These are phyloP conservation scores for Otus sunia DNA, from an alignment of 2,113 vertebrate species.

Conservation along the genomic window DNA sequence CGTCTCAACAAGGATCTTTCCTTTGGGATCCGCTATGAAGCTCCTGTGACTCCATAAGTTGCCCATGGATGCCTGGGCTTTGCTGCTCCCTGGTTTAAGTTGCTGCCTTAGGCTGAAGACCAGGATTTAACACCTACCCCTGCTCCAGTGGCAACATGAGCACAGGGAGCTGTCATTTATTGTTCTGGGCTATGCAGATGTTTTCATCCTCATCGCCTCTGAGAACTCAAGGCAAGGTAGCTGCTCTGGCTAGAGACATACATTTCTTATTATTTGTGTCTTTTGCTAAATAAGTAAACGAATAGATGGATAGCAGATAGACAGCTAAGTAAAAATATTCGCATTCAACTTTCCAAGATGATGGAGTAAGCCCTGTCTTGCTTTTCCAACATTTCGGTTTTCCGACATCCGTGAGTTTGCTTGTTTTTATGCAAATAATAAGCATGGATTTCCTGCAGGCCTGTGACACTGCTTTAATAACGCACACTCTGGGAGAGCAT, in stretches of 20 bases:
- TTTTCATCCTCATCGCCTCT: neutral
- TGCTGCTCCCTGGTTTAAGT: neutral
- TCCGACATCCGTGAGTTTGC: neutral
- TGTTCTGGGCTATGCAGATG: neutral
- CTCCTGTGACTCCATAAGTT: neutral
- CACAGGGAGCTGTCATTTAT: neutral
- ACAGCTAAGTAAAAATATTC: neutral
- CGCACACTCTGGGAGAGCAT: neutral
- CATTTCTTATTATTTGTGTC: neutral
- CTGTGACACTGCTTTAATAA: neutral
- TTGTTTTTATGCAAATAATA: neutral
- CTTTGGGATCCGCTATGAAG: neutral
- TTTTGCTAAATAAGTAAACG: neutral
- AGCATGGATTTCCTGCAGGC: neutral
- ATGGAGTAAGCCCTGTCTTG: neutral
- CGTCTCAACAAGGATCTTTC: neutral
- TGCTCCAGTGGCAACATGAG: neutral
- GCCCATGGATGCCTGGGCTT: neutral
- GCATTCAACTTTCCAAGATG: accelerated
- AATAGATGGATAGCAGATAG: neutral
- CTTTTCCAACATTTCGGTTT: neutral
- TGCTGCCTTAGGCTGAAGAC: neutral
- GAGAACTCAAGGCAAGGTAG: neutral
- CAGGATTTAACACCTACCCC: neutral
- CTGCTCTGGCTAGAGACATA: neutral